Evolutionary conservation across 2,113 vertebrate species (phyloP).

Genomic region (Puma concolor): DNA sequence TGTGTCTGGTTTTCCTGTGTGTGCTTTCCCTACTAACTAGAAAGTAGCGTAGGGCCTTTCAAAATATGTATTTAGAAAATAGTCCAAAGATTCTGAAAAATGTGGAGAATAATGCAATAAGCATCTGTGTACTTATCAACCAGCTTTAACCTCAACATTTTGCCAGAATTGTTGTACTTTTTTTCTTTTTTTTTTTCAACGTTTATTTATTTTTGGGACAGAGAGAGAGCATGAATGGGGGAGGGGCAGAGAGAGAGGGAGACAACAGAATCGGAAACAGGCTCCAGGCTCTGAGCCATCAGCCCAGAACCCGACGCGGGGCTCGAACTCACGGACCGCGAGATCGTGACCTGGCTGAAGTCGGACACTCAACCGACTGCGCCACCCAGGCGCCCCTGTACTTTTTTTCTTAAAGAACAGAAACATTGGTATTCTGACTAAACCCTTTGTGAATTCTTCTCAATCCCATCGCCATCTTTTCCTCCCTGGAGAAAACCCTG

Average conservation of each 20-base stretch:
- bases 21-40: neutral
- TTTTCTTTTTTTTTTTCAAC: too few relatives aligned
- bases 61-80: neutral
- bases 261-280: too few relatives aligned
- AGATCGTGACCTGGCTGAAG: too few relatives aligned
- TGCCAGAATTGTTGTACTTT: neutral
- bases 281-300: too few relatives aligned
- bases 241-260: too few relatives aligned
- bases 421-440: neutral
- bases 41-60: neutral
- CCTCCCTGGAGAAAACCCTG: neutral
- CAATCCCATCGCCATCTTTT: neutral
- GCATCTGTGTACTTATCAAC: neutral
- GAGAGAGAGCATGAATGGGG: too few relatives aligned
- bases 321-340: too few relatives aligned
- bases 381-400: too few relatives aligned
- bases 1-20: neutral
- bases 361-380: too few relatives aligned
- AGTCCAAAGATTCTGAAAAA: neutral
- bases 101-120: neutral
- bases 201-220: too few relatives aligned
- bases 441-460: neutral
- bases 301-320: too few relatives aligned
- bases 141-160: neutral
- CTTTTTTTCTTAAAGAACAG: neutral